A percentile compares a stretch with the other conserved stretches of the same genome.
These are phyloP conservation scores for Paguma larvata DNA, from an alignment of 2,797 vertebrate genomes.

Conservation along the genomic window DNA sequence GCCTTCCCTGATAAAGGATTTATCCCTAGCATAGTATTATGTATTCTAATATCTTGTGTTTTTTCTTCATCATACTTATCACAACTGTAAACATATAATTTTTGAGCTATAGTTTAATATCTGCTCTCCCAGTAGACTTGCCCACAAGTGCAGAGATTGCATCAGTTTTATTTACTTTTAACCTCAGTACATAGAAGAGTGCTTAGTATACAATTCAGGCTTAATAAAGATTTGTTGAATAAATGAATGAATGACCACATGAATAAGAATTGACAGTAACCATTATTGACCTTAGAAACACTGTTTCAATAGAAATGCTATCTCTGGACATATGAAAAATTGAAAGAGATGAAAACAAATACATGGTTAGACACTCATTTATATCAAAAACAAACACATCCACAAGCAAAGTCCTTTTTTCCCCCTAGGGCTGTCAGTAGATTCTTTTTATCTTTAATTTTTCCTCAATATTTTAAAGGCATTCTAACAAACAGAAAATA, in stretches of 20 bases:
- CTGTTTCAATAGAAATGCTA: neutral
- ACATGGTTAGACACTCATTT: neutral
- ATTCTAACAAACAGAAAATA: slow-evolving; percentile 15
- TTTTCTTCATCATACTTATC: neutral
- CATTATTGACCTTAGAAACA: slow-evolving; percentile 4
- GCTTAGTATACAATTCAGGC: neutral
- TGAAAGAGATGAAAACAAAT: neutral
- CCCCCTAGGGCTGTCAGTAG: neutral
- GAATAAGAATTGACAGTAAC: neutral
- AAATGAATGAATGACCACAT: neutral
- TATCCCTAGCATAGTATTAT: neutral
- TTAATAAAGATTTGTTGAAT: slow-evolving; percentile 18
- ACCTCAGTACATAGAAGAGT: neutral
- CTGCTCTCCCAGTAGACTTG: neutral
- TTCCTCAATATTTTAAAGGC: neutral
- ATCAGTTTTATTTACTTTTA: neutral
- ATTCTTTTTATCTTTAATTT: neutral
- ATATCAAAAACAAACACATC: neutral
- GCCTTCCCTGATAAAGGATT: neutral
- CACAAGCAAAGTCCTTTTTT: neutral
- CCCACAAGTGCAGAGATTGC: neutral
- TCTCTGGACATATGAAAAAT: neutral
- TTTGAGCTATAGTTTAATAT: neutral
- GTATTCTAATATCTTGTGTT: neutral
- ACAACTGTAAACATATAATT: neutral